Percentiles rank a stretch among this genome's conserved stretches.
These are phyloP conservation scores for Takifugu flavidus DNA, from an alignment of 2,113 vertebrate species.

Conservation along the genomic window DNA sequence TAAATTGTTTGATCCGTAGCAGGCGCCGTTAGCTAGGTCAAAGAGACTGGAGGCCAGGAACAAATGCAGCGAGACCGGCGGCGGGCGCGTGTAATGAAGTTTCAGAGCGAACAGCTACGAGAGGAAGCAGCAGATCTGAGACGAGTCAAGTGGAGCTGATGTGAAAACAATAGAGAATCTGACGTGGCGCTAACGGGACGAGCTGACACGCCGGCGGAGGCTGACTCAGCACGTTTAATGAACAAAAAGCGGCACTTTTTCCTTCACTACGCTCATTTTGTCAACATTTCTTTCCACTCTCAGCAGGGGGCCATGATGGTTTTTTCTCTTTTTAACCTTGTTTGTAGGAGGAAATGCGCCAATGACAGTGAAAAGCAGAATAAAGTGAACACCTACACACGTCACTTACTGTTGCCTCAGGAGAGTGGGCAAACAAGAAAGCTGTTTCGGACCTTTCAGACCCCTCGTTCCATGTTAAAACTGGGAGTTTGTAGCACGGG, in stretches of 20 bases:
- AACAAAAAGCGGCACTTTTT: constrained; percentile 35
- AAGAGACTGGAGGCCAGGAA: neutral
- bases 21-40: neutral
- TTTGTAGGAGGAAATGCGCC: no score
- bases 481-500: no score
- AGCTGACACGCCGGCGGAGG: constrained; percentile 14
- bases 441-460: no score
- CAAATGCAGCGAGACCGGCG: neutral
- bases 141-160: constrained; percentile 46
- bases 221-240: constrained; percentile 52
- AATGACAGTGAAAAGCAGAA: no score
- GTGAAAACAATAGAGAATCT: constrained; percentile 37
- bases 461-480: no score
- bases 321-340: constrained; percentile 8
- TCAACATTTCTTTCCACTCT: constrained; percentile 33
- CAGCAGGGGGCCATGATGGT: neutral
- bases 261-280: constrained; percentile 40
- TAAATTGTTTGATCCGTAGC: constrained; percentile 1
- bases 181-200: constrained; percentile 54
- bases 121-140: constrained; percentile 25
- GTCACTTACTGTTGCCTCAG: no score
- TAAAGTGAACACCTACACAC: no score
- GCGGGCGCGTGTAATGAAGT: constrained; percentile 27
- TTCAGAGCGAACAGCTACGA: constrained; percentile 22
- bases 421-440: no score